These are phyloP conservation scores for Anser brachyrhynchus DNA, from an alignment of 2,113 vertebrate species.

Conservation along the genomic window DNA sequence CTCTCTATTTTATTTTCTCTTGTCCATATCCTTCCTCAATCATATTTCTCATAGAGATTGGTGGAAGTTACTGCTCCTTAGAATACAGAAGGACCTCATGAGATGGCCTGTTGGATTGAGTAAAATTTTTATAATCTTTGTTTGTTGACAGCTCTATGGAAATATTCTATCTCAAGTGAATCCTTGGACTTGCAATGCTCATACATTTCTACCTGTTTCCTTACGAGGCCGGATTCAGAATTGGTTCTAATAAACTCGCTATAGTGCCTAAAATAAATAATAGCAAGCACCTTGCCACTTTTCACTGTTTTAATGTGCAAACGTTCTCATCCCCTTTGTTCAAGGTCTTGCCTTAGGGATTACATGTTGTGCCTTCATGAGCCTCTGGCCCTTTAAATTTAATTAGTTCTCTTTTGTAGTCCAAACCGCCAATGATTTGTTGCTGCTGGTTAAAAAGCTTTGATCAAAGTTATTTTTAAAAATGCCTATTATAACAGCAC, in stretches of 20 bases:
- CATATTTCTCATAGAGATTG: neutral
- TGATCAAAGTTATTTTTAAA: conserved; percentile 16
- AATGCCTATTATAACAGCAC: neutral
- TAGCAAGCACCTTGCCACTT: neutral
- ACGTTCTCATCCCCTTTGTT: neutral
- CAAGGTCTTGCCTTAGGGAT: neutral
- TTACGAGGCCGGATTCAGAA: neutral
- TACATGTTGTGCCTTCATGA: neutral
- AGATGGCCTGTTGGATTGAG: neutral
- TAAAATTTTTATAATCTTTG: neutral
- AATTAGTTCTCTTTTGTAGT: conserved; percentile 52
- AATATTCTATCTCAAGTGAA: neutral
- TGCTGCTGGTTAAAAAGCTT: conserved; percentile 47
- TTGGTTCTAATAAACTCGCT: neutral
- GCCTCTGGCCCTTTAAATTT: conserved; percentile 37
- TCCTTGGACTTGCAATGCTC: neutral
- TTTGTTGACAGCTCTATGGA: neutral
- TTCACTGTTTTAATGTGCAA: neutral
- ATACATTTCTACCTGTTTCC: neutral
- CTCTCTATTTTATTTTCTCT: neutral
- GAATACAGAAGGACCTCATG: neutral
- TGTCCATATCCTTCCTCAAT: neutral
- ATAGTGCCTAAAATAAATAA: neutral
- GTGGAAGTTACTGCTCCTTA: neutral
- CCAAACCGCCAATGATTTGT: neutral